These are phyloP conservation scores for Polyodon spathula DNA, from an alignment of 2,113 vertebrate species.

Conservation along the genomic window DNA sequence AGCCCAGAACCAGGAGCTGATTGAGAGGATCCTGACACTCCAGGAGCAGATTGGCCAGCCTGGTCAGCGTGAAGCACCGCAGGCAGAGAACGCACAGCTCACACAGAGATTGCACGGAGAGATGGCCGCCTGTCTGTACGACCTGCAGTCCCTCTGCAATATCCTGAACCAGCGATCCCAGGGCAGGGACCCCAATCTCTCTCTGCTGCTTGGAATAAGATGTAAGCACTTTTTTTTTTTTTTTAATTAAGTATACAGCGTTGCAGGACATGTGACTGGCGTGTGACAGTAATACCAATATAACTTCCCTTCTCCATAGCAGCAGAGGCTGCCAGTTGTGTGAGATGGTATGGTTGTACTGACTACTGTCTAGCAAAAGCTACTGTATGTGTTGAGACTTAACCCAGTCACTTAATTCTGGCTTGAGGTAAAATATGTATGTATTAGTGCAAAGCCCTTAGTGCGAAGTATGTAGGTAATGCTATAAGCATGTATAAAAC, in stretches of 20 bases:
- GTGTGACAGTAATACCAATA: no score
- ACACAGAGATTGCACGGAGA: constrained; percentile 66
- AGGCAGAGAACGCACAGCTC: constrained; percentile 41
- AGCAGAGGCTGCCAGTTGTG: no score
- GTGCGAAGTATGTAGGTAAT: not conserved
- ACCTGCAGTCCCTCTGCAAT: constrained; percentile 83
- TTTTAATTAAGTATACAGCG: not conserved
- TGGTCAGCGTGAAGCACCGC: constrained; percentile 40
- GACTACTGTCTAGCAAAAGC: no score
- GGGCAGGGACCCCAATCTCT: constrained; percentile 89
- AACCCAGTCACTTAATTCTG: no score
- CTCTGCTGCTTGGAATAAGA: constrained; percentile 82
- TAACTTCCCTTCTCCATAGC: no score
- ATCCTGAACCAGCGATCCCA: constrained; percentile 85
- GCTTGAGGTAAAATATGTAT: no score
- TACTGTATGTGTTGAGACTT: no score
- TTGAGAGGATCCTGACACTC: constrained; percentile 84
- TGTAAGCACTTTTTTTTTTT: constrained; percentile 55
- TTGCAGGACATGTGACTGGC: no score
- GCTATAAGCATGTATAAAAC: not conserved
- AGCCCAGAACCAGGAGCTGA: constrained; percentile 86
- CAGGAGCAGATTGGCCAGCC: constrained; percentile 70
- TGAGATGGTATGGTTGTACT: no score
- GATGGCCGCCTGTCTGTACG: constrained; percentile 75
- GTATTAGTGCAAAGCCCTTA: no score